These are phyloP conservation scores for Amblyjoppa proteus DNA, from an alignment of 2,888 invertebrate species.

Conservation along the genomic window DNA sequence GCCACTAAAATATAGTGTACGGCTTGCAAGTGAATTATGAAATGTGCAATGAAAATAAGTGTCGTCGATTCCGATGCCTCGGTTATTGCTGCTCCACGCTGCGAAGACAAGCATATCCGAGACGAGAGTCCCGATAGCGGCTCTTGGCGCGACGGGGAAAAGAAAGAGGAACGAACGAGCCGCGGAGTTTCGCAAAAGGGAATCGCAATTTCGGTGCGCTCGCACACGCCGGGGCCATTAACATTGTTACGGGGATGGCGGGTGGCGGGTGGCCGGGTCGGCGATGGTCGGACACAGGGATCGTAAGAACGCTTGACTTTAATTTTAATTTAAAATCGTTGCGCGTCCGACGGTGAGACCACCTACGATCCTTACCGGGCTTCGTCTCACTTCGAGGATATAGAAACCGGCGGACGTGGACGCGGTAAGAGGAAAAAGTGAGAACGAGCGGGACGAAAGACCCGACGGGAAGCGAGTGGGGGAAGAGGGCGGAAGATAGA, in stretches of 20 bases:
- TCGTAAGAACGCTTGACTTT: constrained; percentile 81
- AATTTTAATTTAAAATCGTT: constrained; percentile 84
- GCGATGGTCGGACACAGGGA: constrained; percentile 76
- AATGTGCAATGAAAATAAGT: constrained; percentile 29
- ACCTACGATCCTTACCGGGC: constrained; percentile 80
- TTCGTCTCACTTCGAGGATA: constrained; percentile 62
- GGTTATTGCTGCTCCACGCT: constrained; percentile 7
- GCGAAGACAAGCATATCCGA: constrained; percentile 1
- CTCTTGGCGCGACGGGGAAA: constrained; percentile 30
- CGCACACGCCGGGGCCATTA: constrained; percentile 75
- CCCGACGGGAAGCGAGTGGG: constrained; percentile 5
- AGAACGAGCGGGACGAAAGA: constrained; percentile 33
- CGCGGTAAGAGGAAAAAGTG: constrained; percentile 39
- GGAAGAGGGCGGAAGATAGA: constrained; percentile 24
- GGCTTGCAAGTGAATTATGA: constrained; percentile 4
- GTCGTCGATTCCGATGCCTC: constrained; percentile 36
- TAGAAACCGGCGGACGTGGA: constrained; percentile 44
- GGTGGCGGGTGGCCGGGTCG: constrained; percentile 72
- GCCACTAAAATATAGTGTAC: not conserved
- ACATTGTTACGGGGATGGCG: constrained; percentile 78
- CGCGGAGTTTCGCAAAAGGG: constrained; percentile 49
- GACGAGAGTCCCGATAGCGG: constrained; percentile 19
- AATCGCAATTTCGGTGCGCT: constrained; percentile 77
- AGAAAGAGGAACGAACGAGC: constrained; percentile 31
- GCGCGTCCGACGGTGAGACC: constrained; percentile 80